Evolutionary conservation across 2,113 vertebrate species (phyloP), one percentile per base, ranked within the genome.

Genomic region (Hippocampus abdominalis): DNA sequence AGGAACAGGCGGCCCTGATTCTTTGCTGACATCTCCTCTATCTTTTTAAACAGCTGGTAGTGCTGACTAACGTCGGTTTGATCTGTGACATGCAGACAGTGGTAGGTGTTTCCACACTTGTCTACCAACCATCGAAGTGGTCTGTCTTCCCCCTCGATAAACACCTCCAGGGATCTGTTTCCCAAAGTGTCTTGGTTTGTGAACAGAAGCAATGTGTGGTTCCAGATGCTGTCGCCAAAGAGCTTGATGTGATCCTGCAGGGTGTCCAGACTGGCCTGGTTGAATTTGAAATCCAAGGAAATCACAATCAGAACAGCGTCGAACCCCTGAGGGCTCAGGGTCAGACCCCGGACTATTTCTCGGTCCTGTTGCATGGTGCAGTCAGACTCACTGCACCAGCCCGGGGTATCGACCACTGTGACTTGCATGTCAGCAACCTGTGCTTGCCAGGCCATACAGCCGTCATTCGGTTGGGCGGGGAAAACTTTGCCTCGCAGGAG

Each of bases 71-170:
- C 1, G 6, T 84, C 51, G 4, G 2, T 4, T 63, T 57, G 86
- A 25, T 66, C 79, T 36, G 16, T 21, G 0, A 86, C 83, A 66
- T 84, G 81, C 6, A 88, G 8, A 1, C 75, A 67, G 13, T 89
- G 85, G 66, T 87, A 86, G 23, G 27, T 84, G 77, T 87, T 86
- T 44, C 71, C 73, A 73, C 88, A 88, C 44, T 69, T 84, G 27
- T 87, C 85, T 4, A 84, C 71, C 64, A 88, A 36, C 84, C 76
- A 77, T 23, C 49, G 29, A 0, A 87, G 70, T 23, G 60, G 3
- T 2, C 0, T 3, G 7, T 40, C 54, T 64, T 87, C 82, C 12
- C 72, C 77, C 68, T 82, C 84, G 7, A 88, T 87, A 62, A 84
- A 75, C 56, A 86, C 74, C 69, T 89, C 87, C 1, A 87, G 3